A percentile compares a stretch with the other conserved stretches of the same genome.
phyloP scores from a whole-genome alignment of 2,797 vertebrate species.

The Benthosema pterotum region DNA sequence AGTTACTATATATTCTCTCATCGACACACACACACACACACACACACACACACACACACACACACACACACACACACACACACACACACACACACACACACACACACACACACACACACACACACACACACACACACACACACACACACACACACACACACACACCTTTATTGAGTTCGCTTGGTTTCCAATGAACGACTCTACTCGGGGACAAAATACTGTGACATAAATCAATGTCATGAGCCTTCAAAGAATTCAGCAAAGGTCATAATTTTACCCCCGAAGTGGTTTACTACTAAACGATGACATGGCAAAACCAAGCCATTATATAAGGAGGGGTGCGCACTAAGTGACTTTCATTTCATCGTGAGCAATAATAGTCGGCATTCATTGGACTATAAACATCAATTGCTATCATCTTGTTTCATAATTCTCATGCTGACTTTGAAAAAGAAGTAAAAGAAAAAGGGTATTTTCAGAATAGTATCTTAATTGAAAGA shows the following conservation, averaged over 20 bases:
- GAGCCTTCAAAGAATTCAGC: slow-evolving; percentile 13
- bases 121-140: background rate
- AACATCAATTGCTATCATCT: slow-evolving; percentile 58
- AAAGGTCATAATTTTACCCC: slow-evolving; percentile 26
- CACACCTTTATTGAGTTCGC: slow-evolving; percentile 9
- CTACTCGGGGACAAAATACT: slow-evolving; percentile 15
- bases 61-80: too few species aligned
- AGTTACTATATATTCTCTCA: too few species aligned
- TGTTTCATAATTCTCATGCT: slow-evolving; percentile 46
- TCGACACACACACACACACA: too few species aligned
- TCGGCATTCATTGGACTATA: slow-evolving; percentile 56
- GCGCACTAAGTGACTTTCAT: slow-evolving; percentile 53
- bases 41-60: too few species aligned
- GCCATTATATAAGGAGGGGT: slow-evolving; percentile 22
- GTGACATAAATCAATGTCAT: slow-evolving; percentile 17
- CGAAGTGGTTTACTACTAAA: slow-evolving; percentile 21
- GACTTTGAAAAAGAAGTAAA: slow-evolving; percentile 66
- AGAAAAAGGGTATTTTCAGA: too few species aligned
- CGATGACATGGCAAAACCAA: slow-evolving; percentile 20
- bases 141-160: background rate
- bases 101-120: too few species aligned
- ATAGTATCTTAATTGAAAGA: slow-evolving; percentile 64
- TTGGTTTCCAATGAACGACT: background rate
- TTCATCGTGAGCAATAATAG: slow-evolving; percentile 56
- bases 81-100: too few species aligned